Evolutionary conservation across 2,888 invertebrate species (phyloP).

Genomic region (Coremacera marginata): DNA sequence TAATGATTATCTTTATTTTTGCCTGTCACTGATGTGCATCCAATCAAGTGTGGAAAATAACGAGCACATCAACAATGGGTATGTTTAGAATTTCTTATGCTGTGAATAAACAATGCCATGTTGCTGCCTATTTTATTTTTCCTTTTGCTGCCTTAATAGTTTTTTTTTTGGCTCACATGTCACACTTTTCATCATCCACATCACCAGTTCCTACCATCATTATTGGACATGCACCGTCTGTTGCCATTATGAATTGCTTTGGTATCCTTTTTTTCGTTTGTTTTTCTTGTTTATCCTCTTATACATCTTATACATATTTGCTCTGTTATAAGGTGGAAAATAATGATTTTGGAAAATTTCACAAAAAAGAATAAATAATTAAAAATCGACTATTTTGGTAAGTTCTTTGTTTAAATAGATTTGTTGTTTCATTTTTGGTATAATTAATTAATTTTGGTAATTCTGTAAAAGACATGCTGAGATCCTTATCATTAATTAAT

Average conservation of each 20-base stretch:
- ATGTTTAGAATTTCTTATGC: background rate
- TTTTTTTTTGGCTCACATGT: background rate
- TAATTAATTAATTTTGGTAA: too few species aligned
- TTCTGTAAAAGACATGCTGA: too few species aligned
- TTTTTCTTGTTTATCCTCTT: background rate
- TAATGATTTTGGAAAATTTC: conserved; percentile 3
- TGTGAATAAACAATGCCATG: background rate
- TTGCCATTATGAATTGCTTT: background rate
- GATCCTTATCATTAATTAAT: too few species aligned
- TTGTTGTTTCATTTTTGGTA: too few species aligned
- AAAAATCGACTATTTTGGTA: too few species aligned
- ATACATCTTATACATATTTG: background rate
- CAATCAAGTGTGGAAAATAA: background rate
- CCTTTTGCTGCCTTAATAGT: background rate
- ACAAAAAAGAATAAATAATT: background rate
- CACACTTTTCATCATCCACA: conserved; percentile 13
- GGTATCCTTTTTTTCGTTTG: background rate
- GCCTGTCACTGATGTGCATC: background rate
- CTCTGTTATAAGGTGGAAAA: background rate
- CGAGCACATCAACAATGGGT: background rate
- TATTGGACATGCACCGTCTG: background rate
- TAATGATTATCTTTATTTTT: background rate
- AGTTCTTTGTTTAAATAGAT: too few species aligned
- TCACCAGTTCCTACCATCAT: background rate
- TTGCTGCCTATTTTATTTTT: background rate